These are phyloP conservation scores for Phalloptychus januarius DNA, from an alignment of 2,797 vertebrate genomes.

Conservation along the genomic window DNA sequence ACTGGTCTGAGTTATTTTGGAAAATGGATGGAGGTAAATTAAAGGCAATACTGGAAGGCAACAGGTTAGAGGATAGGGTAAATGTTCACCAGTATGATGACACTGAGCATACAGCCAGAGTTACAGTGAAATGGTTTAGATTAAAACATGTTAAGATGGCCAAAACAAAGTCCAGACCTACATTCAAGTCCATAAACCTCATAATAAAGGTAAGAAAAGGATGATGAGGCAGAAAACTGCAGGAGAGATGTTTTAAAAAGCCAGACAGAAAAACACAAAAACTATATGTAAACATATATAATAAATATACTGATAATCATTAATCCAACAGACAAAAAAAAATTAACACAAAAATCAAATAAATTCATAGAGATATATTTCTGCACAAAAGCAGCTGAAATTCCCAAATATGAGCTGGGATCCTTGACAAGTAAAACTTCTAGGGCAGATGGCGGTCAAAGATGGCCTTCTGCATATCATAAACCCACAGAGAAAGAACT, in stretches of 20 bases:
- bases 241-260: not conserved
- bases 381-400: conserved; percentile 2
- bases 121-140: not conserved
- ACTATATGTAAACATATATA: not conserved
- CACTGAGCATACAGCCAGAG: not conserved
- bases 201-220: not conserved
- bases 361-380: not conserved
- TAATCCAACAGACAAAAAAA: not conserved
- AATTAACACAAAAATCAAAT: not conserved
- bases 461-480: conserved; percentile 51
- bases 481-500: conserved; percentile 58
- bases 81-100: not conserved
- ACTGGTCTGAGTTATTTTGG: not conserved
- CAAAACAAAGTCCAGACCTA: not conserved
- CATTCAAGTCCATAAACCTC: not conserved
- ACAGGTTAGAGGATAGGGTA: not conserved
- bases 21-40: not conserved
- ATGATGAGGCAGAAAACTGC: not conserved
- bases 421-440: conserved; percentile 38
- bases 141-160: not conserved
- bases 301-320: not conserved
- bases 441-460: conserved; percentile 66
- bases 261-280: not conserved
- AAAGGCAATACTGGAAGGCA: not conserved
- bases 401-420: conserved; percentile 17